Percentiles rank a stretch among this genome's conserved stretches.
Evolutionary conservation across 2,888 invertebrate species (phyloP).

Genomic region (Brenthis ino): DNA sequence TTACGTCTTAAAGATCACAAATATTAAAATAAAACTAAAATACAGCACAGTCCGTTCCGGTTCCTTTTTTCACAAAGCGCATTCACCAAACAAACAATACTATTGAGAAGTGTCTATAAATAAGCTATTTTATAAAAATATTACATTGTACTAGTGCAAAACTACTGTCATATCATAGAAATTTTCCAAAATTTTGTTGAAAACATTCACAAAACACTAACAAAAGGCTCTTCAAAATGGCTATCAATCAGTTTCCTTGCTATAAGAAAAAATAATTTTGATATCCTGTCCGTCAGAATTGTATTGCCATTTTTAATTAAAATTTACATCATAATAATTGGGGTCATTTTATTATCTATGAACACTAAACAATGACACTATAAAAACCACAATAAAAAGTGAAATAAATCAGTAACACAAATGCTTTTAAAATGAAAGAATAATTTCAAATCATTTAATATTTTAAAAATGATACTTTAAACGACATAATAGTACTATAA

Average conservation of each 20-base stretch:
- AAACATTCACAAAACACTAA: conserved; percentile 83
- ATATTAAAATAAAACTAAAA: conserved; percentile 56
- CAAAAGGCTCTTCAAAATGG: conserved; percentile 83
- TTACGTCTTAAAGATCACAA: conserved; percentile 46
- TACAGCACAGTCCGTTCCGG: conserved; percentile 71
- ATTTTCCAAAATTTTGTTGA: conserved; percentile 68
- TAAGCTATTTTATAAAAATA: conserved; percentile 45
- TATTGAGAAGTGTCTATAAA: conserved; percentile 47
- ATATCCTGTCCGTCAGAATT: conserved; percentile 72
- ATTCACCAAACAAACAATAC: conserved; percentile 68
- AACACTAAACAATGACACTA: conserved; percentile 12
- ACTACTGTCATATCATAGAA: conserved; percentile 53
- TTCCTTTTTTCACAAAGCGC: conserved; percentile 70
- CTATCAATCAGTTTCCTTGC: conserved; percentile 78
- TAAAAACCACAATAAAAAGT: neutral
- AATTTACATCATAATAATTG: conserved; percentile 40
- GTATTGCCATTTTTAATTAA: conserved; percentile 74
- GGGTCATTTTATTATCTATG: conserved; percentile 54
- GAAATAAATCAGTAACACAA: neutral
- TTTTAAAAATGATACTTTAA: neutral
- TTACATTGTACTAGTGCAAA: conserved; percentile 36
- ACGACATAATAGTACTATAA: neutral
- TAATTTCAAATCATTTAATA: neutral
- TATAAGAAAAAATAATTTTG: conserved; percentile 72
- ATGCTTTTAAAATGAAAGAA: neutral